Percentiles rank a stretch among this genome's conserved stretches.
Evolutionary conservation across 1,140 invertebrate species (phyloP).

Genomic region (Drosophila tsacasi): DNA sequence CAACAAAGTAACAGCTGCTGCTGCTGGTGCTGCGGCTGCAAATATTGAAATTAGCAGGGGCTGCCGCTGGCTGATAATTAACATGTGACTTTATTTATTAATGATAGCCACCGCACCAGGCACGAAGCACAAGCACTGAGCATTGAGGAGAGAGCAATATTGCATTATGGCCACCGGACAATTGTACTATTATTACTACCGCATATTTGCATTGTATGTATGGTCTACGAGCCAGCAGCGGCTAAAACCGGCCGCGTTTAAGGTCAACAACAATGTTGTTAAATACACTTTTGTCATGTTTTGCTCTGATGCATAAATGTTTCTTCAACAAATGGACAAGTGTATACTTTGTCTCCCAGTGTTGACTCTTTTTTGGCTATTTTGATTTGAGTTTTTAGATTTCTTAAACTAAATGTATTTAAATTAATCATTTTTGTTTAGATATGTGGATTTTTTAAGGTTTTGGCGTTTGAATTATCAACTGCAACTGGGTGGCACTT

Average conservation of each 20-base stretch:
- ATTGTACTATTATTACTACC: constrained; percentile 41
- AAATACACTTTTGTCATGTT: constrained; percentile 17
- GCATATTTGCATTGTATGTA: constrained; percentile 53
- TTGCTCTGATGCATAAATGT: constrained; percentile 17
- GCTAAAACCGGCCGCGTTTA: constrained; percentile 18
- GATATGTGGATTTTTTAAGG: too few relatives aligned
- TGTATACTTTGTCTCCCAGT: too few relatives aligned
- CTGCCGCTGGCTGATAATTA: constrained; percentile 63
- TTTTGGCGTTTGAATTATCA: too few relatives aligned
- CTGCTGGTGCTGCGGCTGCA: constrained; percentile 39
- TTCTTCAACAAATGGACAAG: constrained; percentile 1
- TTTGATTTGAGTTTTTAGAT: not conserved
- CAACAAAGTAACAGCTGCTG: constrained; percentile 25
- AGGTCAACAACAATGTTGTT: constrained; percentile 54
- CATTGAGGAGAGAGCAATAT: constrained; percentile 36
- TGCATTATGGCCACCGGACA: constrained; percentile 27
- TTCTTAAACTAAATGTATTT: not conserved
- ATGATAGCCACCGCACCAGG: constrained; percentile 37
- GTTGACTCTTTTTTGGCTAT: too few relatives aligned
- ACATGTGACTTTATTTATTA: constrained; percentile 72
- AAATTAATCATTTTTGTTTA: not conserved
- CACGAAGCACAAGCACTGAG: constrained; percentile 21
- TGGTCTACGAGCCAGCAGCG: constrained; percentile 4
- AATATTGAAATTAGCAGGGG: constrained; percentile 69
- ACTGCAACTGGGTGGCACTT: too few relatives aligned